Percentiles rank a stretch among this genome's conserved stretches.
Evolutionary conservation across 1,140 invertebrate genomes (phyloP).

Genomic region (Drosophila nannoptera): DNA sequence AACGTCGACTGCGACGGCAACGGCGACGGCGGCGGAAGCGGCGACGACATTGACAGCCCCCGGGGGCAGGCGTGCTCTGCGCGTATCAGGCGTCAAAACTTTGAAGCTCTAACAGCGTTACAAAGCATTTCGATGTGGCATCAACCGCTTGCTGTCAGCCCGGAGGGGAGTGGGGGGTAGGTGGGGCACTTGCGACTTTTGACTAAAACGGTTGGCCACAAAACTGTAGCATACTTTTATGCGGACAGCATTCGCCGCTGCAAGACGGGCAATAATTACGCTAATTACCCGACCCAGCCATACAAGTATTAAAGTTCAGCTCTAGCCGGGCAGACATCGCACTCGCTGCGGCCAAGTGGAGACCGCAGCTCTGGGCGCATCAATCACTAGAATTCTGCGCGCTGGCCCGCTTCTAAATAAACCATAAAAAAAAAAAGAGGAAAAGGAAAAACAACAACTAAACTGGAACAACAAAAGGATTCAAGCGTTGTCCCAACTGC

Average conservation of each 20-base stretch:
- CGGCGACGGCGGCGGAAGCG: not conserved
- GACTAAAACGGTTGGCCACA: conserved; percentile 15
- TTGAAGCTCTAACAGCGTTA: conserved; percentile 22
- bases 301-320: conserved; percentile 57
- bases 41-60: conserved; percentile 56
- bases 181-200: not conserved
- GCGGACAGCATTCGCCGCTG: conserved; percentile 13
- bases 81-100: conserved; percentile 15
- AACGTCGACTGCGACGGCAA: conserved; percentile 52
- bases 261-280: conserved; percentile 67
- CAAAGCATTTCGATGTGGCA: conserved; percentile 62
- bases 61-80: conserved; percentile 2
- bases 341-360: not conserved
- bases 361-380: conserved; percentile 47
- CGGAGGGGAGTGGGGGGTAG: not conserved
- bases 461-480: conserved; percentile 10
- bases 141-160: conserved; percentile 5
- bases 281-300: conserved; percentile 60
- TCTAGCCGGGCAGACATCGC: not conserved
- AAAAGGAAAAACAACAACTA: conserved; percentile 3
- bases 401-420: conserved; percentile 55
- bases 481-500: conserved; percentile 42
- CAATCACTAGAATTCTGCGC: conserved; percentile 61
- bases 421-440: conserved; percentile 53
- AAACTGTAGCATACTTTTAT: conserved; percentile 34